Conservation (phyloP, 1,140 invertebrate species). For the Tetramorium simillimum region DNA sequence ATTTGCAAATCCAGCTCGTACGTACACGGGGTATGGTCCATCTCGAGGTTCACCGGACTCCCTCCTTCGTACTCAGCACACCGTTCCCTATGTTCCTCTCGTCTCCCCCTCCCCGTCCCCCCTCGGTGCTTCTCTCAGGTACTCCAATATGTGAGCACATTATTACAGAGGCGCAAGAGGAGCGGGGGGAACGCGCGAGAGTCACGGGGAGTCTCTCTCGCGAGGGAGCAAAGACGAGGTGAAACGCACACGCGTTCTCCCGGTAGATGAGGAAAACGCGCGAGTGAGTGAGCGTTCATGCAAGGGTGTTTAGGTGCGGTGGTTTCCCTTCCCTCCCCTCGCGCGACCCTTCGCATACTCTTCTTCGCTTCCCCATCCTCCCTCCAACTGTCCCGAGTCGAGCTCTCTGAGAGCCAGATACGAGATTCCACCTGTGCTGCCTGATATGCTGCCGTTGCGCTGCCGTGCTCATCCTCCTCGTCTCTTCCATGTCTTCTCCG, state of each 20-base stretch:
- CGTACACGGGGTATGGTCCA: constrained; percentile 63
- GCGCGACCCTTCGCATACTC: neutral
- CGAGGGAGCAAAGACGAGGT: constrained; percentile 61
- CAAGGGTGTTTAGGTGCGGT: constrained; percentile 82
- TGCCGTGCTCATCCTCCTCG: constrained; percentile 69
- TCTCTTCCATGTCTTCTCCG: constrained; percentile 68
- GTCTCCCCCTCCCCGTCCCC: constrained; percentile 1
- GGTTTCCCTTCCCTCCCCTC: constrained; percentile 56
- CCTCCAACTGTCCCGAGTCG: constrained; percentile 49
- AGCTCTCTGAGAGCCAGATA: constrained; percentile 68
- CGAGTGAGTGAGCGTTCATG: constrained; percentile 73
- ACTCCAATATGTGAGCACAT: constrained; percentile 77
- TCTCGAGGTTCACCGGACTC: constrained; percentile 64
- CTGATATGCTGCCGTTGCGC: constrained; percentile 71
- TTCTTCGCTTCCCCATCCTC: constrained; percentile 54
- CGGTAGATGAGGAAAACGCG: constrained; percentile 71
- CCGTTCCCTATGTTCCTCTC: constrained; percentile 30
- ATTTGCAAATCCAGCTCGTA: constrained; percentile 39
- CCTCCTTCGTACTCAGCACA: constrained; percentile 32
- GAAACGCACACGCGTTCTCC: constrained; percentile 70
- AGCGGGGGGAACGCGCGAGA: constrained; percentile 21
- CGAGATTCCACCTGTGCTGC: constrained; percentile 77
- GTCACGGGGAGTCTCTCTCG: constrained; percentile 55
- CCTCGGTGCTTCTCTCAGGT: constrained; percentile 59
- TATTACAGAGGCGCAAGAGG: constrained; percentile 69